phyloP scores from a whole-genome alignment of 53 echinoderm and acorn worm species.

The Mesocentrotus franciscanus region DNA sequence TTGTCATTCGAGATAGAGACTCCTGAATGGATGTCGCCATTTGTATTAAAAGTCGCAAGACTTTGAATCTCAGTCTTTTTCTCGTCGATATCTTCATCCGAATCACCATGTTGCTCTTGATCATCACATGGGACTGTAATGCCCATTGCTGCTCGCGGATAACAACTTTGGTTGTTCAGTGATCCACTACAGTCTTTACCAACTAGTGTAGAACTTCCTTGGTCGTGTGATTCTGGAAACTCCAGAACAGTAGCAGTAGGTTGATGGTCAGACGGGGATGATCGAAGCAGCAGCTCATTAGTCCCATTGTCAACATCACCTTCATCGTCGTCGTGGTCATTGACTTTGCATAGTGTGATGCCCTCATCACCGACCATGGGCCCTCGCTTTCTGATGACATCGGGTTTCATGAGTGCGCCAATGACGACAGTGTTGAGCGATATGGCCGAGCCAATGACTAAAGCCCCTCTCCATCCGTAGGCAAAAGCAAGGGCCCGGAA shows the following conservation, averaged over 20 bases:
- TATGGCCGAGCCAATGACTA: slow-evolving; percentile 5
- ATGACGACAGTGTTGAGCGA: slow-evolving; percentile 24
- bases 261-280: background rate
- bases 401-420: slow-evolving; percentile 30
- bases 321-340: background rate
- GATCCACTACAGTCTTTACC: background rate
- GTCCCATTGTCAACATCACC: background rate
- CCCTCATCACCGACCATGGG: background rate
- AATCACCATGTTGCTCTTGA: background rate
- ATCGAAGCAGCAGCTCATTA: background rate
- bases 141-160: background rate
- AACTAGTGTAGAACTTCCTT: background rate
- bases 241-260: too few species aligned
- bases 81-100: background rate
- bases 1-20: background rate
- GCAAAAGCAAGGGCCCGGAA: background rate
- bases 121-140: background rate
- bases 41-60: background rate
- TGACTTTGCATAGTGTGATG: background rate
- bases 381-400: background rate
- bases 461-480: slow-evolving; percentile 55
- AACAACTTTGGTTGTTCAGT: background rate
- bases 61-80: background rate
- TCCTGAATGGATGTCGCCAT: background rate
- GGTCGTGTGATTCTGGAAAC: background rate